Percentiles rank a stretch among this genome's conserved stretches.
These are phyloP conservation scores for Tetraodon nigroviridis DNA, from an alignment of 2,113 vertebrate genomes.

Conservation along the genomic window DNA sequence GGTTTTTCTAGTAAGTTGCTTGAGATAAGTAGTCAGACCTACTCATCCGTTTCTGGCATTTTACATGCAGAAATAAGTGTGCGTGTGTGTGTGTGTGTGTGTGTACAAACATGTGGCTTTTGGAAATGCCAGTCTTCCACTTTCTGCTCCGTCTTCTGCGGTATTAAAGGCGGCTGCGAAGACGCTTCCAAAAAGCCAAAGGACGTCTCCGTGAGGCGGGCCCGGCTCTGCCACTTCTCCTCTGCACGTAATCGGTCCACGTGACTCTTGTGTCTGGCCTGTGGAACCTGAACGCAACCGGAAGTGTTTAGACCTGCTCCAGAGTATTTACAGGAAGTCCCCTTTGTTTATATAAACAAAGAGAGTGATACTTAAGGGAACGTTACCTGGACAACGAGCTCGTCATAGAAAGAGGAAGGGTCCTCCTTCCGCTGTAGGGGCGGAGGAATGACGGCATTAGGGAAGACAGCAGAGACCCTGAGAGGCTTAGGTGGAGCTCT, in stretches of 20 bases:
- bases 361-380: background rate
- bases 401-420: constrained; percentile 73
- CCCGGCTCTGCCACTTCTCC: constrained; percentile 78
- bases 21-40: no score
- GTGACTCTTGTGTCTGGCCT: constrained; percentile 55
- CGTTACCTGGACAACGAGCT: constrained; percentile 72
- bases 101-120: constrained; percentile 66
- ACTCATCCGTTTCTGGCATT: no score
- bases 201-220: constrained; percentile 77
- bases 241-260: constrained; percentile 73
- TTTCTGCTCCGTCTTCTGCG: constrained; percentile 22
- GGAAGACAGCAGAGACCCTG: constrained; percentile 70
- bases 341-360: background rate
- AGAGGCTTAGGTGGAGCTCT: constrained; percentile 81
- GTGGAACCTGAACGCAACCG: constrained; percentile 48
- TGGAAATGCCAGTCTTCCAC: constrained; percentile 64
- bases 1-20: no score
- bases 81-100: no score
- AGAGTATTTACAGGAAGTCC: background rate
- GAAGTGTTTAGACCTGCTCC: background rate
- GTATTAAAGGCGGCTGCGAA: constrained; percentile 29
- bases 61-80: no score
- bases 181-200: constrained; percentile 76
- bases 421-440: constrained; percentile 30
- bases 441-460: constrained; percentile 43